These are phyloP conservation scores for Smutsia gigantea DNA, from an alignment of 2,797 vertebrate genomes.

Conservation along the genomic window DNA sequence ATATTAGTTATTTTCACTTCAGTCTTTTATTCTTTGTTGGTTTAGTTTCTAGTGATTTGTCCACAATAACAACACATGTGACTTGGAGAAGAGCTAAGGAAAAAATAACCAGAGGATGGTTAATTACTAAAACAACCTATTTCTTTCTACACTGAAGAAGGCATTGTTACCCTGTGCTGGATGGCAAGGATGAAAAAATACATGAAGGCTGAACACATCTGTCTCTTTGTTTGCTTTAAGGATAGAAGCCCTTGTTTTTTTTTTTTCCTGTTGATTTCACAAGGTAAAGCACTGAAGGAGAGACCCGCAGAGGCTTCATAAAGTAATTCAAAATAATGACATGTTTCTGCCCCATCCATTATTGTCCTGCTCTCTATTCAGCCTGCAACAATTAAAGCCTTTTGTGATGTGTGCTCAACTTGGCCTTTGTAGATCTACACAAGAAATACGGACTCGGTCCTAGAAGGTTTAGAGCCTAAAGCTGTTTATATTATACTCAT, in stretches of 20 bases:
- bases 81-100: background rate
- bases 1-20: conserved; percentile 66
- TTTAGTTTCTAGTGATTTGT: conserved; percentile 51
- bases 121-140: conserved; percentile 62
- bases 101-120: background rate
- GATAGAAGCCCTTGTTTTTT: background rate
- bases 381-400: background rate
- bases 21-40: conserved; percentile 41
- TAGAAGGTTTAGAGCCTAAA: background rate
- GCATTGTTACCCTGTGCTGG: conserved; percentile 9
- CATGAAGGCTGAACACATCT: conserved; percentile 66
- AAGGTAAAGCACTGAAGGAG: conserved; percentile 60
- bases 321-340: conserved; percentile 53
- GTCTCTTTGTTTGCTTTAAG: conserved; percentile 73
- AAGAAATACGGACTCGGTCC: background rate
- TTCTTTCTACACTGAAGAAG: conserved; percentile 64
- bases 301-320: background rate
- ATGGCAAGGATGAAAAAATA: conserved; percentile 47
- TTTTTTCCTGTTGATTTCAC: conserved; percentile 48
- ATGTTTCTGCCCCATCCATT: background rate
- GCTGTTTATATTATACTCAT: background rate
- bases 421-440: conserved; percentile 5
- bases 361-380: conserved; percentile 25
- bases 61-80: conserved; percentile 39
- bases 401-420: background rate